A percentile compares a stretch with the other conserved stretches of the same genome.
These are phyloP conservation scores for Drosophila pseudotakahashii DNA, from an alignment of 2,888 invertebrate genomes.

Conservation along the genomic window DNA sequence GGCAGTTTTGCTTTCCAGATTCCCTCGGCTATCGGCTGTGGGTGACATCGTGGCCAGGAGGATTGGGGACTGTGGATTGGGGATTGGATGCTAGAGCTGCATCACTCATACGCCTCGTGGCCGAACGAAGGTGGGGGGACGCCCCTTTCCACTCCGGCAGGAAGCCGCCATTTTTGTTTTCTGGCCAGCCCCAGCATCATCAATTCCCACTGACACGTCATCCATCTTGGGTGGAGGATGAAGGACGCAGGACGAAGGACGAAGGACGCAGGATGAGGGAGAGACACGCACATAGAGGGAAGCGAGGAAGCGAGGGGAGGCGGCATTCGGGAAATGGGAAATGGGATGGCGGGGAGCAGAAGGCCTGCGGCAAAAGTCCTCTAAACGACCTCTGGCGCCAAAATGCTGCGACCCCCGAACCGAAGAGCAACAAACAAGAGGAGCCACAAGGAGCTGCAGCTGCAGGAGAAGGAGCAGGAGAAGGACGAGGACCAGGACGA, in stretches of 20 bases:
- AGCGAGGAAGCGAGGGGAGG: slow-evolving; percentile 7
- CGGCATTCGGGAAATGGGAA: background rate
- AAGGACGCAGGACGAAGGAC: slow-evolving; percentile 11
- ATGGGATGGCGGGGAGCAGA: slow-evolving; percentile 10
- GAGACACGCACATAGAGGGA: slow-evolving; percentile 16
- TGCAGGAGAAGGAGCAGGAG: slow-evolving; percentile 12
- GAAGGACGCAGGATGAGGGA: slow-evolving; percentile 21
- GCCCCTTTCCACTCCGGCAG: slow-evolving; percentile 12
- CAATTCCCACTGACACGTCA: slow-evolving; percentile 82
- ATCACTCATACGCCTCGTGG: slow-evolving; percentile 70
- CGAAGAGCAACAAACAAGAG: slow-evolving; percentile 56
- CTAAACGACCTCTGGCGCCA: slow-evolving; percentile 81
- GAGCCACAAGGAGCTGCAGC: slow-evolving; percentile 13
- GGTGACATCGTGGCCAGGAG: slow-evolving; percentile 16
- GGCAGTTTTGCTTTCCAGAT: background rate
- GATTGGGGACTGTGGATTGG: slow-evolving; percentile 6
- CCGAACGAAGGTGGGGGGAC: background rate
- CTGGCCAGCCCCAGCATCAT: slow-evolving; percentile 70
- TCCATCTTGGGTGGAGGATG: slow-evolving; percentile 67
- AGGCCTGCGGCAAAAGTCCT: slow-evolving; percentile 80
- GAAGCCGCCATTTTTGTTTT: slow-evolving; percentile 66
- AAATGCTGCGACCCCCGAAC: slow-evolving; percentile 70
- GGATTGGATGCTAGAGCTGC: slow-evolving; percentile 26
- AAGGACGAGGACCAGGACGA: slow-evolving; percentile 4
- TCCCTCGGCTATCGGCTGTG: slow-evolving; percentile 9